These are phyloP conservation scores for Teleiodes luculella DNA, from an alignment of 2,888 invertebrate genomes.

Conservation along the genomic window DNA sequence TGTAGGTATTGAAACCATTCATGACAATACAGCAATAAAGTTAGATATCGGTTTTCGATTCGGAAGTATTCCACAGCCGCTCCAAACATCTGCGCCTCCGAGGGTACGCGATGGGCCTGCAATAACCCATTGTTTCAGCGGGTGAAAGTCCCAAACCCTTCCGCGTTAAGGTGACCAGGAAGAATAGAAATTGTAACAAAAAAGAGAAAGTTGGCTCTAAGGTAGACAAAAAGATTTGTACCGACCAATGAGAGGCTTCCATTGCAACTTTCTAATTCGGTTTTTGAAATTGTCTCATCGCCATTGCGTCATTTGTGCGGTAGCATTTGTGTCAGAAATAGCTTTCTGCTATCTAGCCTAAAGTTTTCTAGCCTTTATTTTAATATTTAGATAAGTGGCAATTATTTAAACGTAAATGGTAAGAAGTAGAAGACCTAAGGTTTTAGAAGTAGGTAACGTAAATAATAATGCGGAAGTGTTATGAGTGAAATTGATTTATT, in stretches of 20 bases:
- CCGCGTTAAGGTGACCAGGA: slow-evolving; percentile 66
- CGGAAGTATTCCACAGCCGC: neutral
- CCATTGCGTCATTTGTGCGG: slow-evolving; percentile 57
- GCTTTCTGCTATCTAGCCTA: neutral
- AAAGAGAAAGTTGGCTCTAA: slow-evolving; percentile 68
- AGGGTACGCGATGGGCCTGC: slow-evolving; percentile 11
- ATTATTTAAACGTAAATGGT: neutral
- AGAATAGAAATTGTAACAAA: slow-evolving; percentile 70
- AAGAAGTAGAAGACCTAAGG: too few species aligned
- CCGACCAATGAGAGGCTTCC: slow-evolving; percentile 55
- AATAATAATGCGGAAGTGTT: too few species aligned
- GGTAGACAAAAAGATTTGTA: slow-evolving; percentile 50
- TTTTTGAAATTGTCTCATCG: slow-evolving; percentile 44
- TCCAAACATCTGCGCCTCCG: slow-evolving; percentile 9
- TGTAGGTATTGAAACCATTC: neutral
- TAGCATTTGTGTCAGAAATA: slow-evolving; percentile 43
- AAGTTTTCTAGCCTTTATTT: too few species aligned
- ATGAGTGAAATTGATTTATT: too few species aligned
- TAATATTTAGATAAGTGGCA: neutral
- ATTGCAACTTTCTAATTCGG: slow-evolving; percentile 69
- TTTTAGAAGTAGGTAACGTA: too few species aligned
- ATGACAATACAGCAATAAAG: neutral
- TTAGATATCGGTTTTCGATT: slow-evolving; percentile 1
- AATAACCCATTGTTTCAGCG: slow-evolving; percentile 53
- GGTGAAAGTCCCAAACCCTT: slow-evolving; percentile 70